These are phyloP conservation scores for Leptoclinus maculatus DNA, from an alignment of 2,797 vertebrate genomes.

Conservation along the genomic window DNA sequence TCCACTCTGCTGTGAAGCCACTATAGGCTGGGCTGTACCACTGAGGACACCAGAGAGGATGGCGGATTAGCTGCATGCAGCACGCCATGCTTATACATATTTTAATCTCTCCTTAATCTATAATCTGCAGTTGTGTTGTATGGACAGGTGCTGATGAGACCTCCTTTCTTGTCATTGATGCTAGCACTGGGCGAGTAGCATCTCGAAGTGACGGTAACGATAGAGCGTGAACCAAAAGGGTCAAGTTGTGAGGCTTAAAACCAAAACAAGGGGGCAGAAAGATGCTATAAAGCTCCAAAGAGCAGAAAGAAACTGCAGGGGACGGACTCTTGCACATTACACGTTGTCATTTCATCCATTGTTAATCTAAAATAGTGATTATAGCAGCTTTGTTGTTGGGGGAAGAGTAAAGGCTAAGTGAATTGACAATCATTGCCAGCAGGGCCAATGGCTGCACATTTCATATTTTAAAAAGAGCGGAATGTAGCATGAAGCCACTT, in stretches of 20 bases:
- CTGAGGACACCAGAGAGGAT: constrained; percentile 65
- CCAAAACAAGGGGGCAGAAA: constrained; percentile 1
- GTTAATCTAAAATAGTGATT: background rate
- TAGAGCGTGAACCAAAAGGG: too few species aligned
- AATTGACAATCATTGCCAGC: too few species aligned
- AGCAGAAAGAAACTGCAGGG: background rate
- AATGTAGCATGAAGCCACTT: background rate
- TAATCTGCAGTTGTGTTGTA: background rate
- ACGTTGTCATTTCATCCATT: background rate
- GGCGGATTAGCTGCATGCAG: constrained; percentile 21
- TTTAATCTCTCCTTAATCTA: background rate
- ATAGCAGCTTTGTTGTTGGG: background rate
- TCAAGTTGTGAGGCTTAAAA: background rate
- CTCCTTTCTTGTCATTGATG: background rate
- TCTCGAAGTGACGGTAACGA: background rate
- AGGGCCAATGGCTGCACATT: too few species aligned
- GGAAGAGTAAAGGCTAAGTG: background rate
- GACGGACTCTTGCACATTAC: background rate
- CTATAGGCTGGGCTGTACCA: constrained; percentile 61
- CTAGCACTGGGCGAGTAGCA: too few species aligned
- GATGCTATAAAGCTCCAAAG: background rate
- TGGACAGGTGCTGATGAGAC: background rate
- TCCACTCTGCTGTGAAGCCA: constrained; percentile 62
- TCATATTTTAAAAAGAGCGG: background rate
- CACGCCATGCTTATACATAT: background rate